Percentiles rank a stretch among this genome's conserved stretches.
These are phyloP conservation scores for Cataglyphis altisquamis DNA, from an alignment of 2,888 invertebrate genomes.

Conservation along the genomic window DNA sequence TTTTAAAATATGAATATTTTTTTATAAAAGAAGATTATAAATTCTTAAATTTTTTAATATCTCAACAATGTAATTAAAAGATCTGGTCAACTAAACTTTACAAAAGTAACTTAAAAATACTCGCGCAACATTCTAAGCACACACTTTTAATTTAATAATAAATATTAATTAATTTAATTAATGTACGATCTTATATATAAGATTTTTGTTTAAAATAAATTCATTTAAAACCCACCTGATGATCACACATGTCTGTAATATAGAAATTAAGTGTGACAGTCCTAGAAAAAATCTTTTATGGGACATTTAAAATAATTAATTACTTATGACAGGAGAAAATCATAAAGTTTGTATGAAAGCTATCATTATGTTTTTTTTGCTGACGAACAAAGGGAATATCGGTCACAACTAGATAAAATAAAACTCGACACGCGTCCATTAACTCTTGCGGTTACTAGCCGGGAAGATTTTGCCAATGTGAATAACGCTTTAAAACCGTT, in stretches of 20 bases:
- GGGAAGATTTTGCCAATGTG: slow-evolving; percentile 44
- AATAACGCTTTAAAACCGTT: slow-evolving; percentile 61
- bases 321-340: slow-evolving; percentile 1
- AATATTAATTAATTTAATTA: slow-evolving; percentile 11
- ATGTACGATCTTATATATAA: neutral
- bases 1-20: neutral
- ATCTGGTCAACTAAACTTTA: neutral
- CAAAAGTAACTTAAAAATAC: neutral
- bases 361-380: slow-evolving; percentile 23
- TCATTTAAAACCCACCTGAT: neutral
- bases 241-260: neutral
- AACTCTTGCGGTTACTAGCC: slow-evolving; percentile 42
- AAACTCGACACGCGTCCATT: slow-evolving; percentile 44
- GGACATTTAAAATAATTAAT: neutral
- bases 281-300: neutral
- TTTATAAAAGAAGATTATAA: neutral
- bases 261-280: neutral
- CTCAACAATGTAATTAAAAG: neutral
- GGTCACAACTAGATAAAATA: slow-evolving; percentile 47
- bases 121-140: neutral
- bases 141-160: neutral
- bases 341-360: neutral
- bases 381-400: slow-evolving; percentile 22
- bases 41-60: neutral
- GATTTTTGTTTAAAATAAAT: neutral